Evolutionary conservation across 2,888 invertebrate genomes (phyloP).

Genomic region (Lepidochrysops patricia): DNA sequence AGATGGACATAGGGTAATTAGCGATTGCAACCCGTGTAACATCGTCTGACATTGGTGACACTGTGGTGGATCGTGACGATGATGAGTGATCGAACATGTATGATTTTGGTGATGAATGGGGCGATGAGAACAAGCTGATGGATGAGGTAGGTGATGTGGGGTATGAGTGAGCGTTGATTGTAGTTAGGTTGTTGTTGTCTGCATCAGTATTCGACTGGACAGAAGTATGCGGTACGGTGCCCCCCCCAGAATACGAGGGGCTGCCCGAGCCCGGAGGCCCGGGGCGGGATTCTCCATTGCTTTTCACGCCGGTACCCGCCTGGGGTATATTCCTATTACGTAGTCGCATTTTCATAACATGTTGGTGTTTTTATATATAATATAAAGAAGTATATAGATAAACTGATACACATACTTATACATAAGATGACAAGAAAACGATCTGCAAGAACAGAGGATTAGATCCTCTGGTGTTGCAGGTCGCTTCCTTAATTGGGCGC

Average conservation of each 20-base stretch:
- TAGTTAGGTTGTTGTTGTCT: background rate
- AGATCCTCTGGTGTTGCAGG: too few relatives aligned
- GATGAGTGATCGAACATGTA: background rate
- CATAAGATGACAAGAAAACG: too few relatives aligned
- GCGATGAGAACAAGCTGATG: background rate
- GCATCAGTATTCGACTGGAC: constrained; percentile 14
- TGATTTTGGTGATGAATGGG: background rate
- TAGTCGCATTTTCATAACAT: constrained; percentile 15
- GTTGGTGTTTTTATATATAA: too few relatives aligned
- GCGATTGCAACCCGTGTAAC: background rate
- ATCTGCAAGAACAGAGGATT: too few relatives aligned
- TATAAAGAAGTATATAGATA: background rate
- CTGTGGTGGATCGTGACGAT: background rate
- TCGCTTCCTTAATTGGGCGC: too few relatives aligned
- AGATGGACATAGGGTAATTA: background rate
- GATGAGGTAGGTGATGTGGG: background rate
- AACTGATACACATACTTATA: too few relatives aligned
- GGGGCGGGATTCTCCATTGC: too few relatives aligned
- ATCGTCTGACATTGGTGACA: background rate
- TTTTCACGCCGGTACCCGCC: too few relatives aligned
- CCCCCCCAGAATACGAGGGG: constrained; percentile 14
- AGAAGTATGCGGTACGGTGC: constrained; percentile 13
- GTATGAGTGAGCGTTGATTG: background rate
- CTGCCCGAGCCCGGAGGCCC: too few relatives aligned
- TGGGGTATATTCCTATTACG: constrained; percentile 13